Evolutionary conservation across 2,888 invertebrate genomes (phyloP), one percentile per base, ranked within the genome.

Genomic region (Corbicula japonica): DNA sequence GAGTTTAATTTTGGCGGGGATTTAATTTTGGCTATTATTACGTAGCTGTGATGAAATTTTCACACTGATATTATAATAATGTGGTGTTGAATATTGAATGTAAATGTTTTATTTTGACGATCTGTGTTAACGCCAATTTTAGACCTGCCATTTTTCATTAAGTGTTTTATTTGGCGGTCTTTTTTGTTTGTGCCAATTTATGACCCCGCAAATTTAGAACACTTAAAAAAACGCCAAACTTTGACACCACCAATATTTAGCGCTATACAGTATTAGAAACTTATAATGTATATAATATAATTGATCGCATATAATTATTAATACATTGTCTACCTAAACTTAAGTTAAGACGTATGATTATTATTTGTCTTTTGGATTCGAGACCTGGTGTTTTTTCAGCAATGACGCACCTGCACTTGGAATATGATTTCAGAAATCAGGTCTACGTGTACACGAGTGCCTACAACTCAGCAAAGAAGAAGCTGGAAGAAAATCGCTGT

Each of bases 361-460:
- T 38, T 8, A 38, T 10, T 8, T 38, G 38, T 38, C 10, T 15
- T 15, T 15, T 38, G 38, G 38, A 15, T 38, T 10, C 8, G 15
- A 38, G 12, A 4, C 23, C 18, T 4, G 28, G 23, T 56, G 8
- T 34, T n/a, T 30, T 75, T 75, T 38, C 54, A 75, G 75, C 56
- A 1, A 56, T 41, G 18, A 62, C 75, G 18, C 62, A 38, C 10
- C 52, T 68, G 32, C 62, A 44, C 28, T 58, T 75, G 21, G 69
- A 69, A 8, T 62, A 75, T 26, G 30, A 10, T 5, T 10, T 54
- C 10, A 1, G 41, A 35, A 38, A 62, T 46, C 46, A 61, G 23
- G 21, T 61, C 2, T 72, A 63, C 44, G 52, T 76, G 18, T 32
- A 60, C 48, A 71, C 76, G 12, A 41, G 23, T 26, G 15, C 23